Conservation (phyloP, 2,888 invertebrate species). For the Therioaphis trifolii region DNA sequence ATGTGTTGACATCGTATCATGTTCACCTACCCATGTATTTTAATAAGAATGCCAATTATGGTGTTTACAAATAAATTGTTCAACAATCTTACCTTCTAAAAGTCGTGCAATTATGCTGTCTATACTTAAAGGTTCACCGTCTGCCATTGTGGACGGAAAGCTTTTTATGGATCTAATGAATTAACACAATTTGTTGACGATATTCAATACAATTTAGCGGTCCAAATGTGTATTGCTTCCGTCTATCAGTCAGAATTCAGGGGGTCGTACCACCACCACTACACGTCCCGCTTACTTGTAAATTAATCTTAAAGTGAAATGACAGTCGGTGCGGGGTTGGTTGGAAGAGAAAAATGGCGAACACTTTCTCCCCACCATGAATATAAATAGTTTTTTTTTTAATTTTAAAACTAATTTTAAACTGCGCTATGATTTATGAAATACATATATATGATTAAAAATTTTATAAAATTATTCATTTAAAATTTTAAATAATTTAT, state of each 20-base stretch:
- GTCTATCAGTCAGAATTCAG: conserved; percentile 26
- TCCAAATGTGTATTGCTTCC: neutral
- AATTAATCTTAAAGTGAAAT: conserved; percentile 55
- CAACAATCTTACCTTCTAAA: conserved; percentile 85
- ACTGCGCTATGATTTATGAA: neutral
- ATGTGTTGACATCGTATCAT: neutral
- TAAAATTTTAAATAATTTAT: neutral
- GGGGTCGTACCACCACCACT: conserved; percentile 39
- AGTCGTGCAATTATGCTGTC: conserved; percentile 95
- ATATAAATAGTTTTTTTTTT: conserved; percentile 24
- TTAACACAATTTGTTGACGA: neutral
- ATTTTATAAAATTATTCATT: neutral
- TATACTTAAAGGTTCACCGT: conserved; percentile 94
- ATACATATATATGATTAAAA: neutral
- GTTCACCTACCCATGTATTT: too few species aligned
- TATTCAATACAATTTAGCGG: neutral
- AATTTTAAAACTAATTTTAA: neutral
- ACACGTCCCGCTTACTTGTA: conserved; percentile 53
- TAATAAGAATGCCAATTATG: neutral
- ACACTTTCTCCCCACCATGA: conserved; percentile 51
- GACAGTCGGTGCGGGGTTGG: conserved; percentile 13
- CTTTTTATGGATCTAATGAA: neutral
- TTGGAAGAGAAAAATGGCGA: conserved; percentile 61
- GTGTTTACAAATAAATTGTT: neutral
- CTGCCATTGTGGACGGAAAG: conserved; percentile 74